Base-by-base conservation (phyloP, 2,888 invertebrate genomes). In the Chrysolina americana region DNA sequence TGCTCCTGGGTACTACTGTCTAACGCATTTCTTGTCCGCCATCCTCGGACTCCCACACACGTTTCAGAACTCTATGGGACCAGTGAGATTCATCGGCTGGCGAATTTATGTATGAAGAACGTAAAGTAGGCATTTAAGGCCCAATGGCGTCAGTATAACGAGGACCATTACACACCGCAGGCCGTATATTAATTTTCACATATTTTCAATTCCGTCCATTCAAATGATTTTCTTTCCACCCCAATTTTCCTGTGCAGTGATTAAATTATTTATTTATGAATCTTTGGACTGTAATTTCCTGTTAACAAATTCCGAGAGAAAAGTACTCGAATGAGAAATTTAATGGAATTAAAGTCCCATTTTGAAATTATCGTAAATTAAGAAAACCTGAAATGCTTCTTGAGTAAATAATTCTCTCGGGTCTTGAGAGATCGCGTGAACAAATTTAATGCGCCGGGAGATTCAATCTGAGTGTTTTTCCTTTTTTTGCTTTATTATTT, bases 361-460 rank as follows among this genome's bases (percentile, higher is more conserved):
- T 59, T n/a, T 23, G 13, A 28, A 59, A 59, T 59, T 28, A 59
- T 36, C 59, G 59, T 59, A 36, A 59, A 59, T 59, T 59, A 28
- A 36, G 59, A 59, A 59, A 59, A 59, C 59, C 59, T 59, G 28
- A 59, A 59, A 59, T 59, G 59, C 10, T n/a, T 59, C 59, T 28
- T 59, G 59, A 59, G 59, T 59, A 59, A 59, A 28, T 59, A 59
- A n/a, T 59, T 59, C 59, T 59, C 28, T 28, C 56, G 21, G 56
- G 56, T 47, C 65, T 48, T 48, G 28, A 47, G 48, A 65, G 65
- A 75, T 75, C 71, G 72, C 72, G 75, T 75, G 75, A 75, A 75
- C 72, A 69, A 65, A 72, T 75, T 75, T 71, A 69, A 75, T 68
- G 69, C 47, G 69, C 53, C 21, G 44, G 64, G 65, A 75, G 75